phyloP scores from a whole-genome alignment of 2,888 invertebrate genomes.

The Phortica magna region DNA sequence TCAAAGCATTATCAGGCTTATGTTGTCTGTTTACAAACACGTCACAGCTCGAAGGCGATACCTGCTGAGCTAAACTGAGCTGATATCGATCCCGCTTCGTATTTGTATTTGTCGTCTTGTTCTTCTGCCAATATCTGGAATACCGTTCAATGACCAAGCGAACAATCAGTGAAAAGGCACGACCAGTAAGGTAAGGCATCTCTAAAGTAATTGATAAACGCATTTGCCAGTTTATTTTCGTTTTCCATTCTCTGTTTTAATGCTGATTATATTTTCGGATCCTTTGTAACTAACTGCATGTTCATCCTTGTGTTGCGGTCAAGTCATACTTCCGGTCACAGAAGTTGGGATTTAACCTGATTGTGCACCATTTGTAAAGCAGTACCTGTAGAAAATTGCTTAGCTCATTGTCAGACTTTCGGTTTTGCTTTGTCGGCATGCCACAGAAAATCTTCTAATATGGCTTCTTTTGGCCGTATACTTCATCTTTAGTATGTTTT shows the following conservation, averaged over 20 bases:
- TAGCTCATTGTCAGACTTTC: constrained; percentile 38
- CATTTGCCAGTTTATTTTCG: constrained; percentile 61
- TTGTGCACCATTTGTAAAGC: background rate
- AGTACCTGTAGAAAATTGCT: constrained; percentile 47
- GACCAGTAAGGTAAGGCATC: background rate
- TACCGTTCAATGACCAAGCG: constrained; percentile 58
- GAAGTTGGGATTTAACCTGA: too few species aligned
- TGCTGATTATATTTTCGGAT: background rate
- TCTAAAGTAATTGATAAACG: constrained; percentile 32
- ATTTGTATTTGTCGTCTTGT: background rate
- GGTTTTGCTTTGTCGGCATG: background rate
- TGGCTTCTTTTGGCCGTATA: constrained; percentile 52
- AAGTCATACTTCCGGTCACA: constrained; percentile 59
- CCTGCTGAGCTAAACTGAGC: background rate
- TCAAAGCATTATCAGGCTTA: constrained; percentile 53
- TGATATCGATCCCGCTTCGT: background rate
- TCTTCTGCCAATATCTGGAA: constrained; percentile 52
- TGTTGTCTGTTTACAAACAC: constrained; percentile 65
- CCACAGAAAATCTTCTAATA: constrained; percentile 42
- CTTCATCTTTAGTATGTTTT: constrained; percentile 64
- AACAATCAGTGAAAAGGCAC: constrained; percentile 50
- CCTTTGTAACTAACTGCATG: constrained; percentile 32
- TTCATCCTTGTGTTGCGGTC: constrained; percentile 61
- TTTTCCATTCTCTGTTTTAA: constrained; percentile 26
- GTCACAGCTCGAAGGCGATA: constrained; percentile 51